Percentiles rank a stretch among this genome's conserved stretches.
Evolutionary conservation across 2,888 invertebrate genomes (phyloP).

Genomic region (Lomographa bimaculata): DNA sequence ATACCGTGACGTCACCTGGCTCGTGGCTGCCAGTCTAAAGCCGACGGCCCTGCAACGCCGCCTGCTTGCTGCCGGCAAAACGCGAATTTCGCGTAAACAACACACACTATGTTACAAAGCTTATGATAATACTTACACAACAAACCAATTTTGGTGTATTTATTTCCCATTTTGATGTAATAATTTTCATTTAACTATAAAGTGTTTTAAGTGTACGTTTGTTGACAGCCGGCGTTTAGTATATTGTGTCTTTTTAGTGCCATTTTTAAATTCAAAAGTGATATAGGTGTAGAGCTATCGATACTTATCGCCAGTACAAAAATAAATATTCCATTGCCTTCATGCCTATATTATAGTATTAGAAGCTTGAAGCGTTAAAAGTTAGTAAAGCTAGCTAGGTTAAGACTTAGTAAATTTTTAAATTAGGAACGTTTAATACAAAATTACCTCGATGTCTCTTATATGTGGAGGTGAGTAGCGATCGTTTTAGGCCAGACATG

Average conservation of each 20-base stretch:
- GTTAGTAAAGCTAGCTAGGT: slow-evolving; percentile 70
- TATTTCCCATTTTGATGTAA: slow-evolving; percentile 72
- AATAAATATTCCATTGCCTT: slow-evolving; percentile 74
- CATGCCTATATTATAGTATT: slow-evolving; percentile 65
- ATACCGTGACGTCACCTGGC: slow-evolving; percentile 53
- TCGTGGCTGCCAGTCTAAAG: slow-evolving; percentile 48
- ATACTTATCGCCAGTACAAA: slow-evolving; percentile 79
- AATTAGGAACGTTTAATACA: slow-evolving; percentile 47
- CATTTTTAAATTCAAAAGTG: slow-evolving; percentile 68
- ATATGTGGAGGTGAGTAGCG: slow-evolving; percentile 76
- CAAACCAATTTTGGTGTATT: slow-evolving; percentile 54
- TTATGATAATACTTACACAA: slow-evolving; percentile 38
- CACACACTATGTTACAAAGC: slow-evolving; percentile 38
- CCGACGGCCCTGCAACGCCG: slow-evolving; percentile 48
- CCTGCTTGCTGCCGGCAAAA: slow-evolving; percentile 52
- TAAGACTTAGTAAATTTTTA: slow-evolving; percentile 35
- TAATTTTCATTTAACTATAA: slow-evolving; percentile 54
- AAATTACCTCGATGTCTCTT: slow-evolving; percentile 66
- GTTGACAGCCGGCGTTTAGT: slow-evolving; percentile 42
- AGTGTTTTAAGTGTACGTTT: slow-evolving; percentile 29
- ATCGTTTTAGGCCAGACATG: slow-evolving; percentile 24
- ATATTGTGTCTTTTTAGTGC: slow-evolving; percentile 80
- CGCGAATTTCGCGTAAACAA: slow-evolving; percentile 65
- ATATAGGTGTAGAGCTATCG: slow-evolving; percentile 63
- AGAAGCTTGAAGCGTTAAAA: slow-evolving; percentile 58